Evolutionary conservation across 2,888 invertebrate species (phyloP), one percentile per base, ranked within the genome.

Genomic region (Electrophaes corylata): DNA sequence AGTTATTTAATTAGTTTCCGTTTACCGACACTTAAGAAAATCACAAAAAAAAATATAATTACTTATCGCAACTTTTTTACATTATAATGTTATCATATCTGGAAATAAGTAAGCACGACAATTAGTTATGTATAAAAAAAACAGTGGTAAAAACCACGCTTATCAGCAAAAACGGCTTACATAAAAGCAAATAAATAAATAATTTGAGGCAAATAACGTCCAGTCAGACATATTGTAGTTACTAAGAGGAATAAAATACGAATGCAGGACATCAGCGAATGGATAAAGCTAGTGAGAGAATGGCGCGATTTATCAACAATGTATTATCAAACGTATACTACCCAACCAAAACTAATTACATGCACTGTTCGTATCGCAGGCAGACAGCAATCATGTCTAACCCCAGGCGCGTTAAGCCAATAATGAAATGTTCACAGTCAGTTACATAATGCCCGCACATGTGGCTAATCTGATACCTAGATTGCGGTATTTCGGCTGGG

Each of bases 351-450:
- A 43, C 51, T 33, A 47, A 56, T 60, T 52, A 44, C 55, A 60
- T 47, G 51, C 47, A 55, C 48, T 53, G 44, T 58, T 48, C 44
- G 16, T 16, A 44, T 47, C n/a, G 37, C 43, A 37, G 16, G n/a
- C 47, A 3, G 55, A 51, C 55, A 60, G 60, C 55, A 48, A 55
- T 56, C 47, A 47, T 20, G 55, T 51, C 43, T 51, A 52, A 48
- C 60, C 60, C 43, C 43, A 16, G 55, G 60, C 55, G 55, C 26
- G 31, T 12, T 47, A 54, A 51, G 46, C 59, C 59, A 59, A 59
- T 50, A 59, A 29, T 19, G 41, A 33, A 59, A 37, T 35, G 33
- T 23, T 29, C 29, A 37, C 26, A 55, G 18, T 14, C 12, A 12
- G 12, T 55, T 55, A 44, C 55, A 37, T 55, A 59, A 59, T 11